Percentiles rank a stretch among this genome's conserved stretches.
Conservation (phyloP, 2,797 vertebrate species). For the Mustela erminea region DNA sequence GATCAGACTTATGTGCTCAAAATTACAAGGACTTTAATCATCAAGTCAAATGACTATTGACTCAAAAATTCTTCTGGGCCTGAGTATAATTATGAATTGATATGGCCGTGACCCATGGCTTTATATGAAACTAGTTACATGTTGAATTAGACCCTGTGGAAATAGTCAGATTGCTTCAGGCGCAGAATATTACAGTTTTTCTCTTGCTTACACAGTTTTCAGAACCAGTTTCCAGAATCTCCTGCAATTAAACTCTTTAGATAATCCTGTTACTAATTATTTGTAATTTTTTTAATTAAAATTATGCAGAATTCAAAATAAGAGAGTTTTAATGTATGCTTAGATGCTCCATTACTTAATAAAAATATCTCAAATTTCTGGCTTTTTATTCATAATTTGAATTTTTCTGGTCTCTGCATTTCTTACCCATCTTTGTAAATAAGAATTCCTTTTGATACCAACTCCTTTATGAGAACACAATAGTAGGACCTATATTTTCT, state of each 20-base stretch:
- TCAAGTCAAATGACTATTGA: neutral
- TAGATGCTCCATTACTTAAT: neutral
- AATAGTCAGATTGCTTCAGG: neutral
- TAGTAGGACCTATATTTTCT: neutral
- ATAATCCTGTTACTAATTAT: neutral
- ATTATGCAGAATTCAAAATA: neutral
- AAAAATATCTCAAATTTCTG: neutral
- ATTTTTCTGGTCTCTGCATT: neutral
- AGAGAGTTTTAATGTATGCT: neutral
- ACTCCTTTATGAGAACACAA: neutral
- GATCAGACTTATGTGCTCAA: neutral
- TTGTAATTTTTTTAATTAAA: neutral
- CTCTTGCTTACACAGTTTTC: neutral
- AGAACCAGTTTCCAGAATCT: neutral
- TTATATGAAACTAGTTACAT: constrained; percentile 7
- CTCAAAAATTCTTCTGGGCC: neutral
- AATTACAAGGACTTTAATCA: neutral
- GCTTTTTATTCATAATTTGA: neutral
- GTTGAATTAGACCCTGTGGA: neutral
- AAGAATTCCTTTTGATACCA: neutral
- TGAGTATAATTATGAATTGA: neutral
- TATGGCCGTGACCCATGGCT: neutral
- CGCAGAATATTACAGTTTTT: neutral
- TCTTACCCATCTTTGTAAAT: neutral
- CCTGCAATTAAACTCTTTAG: neutral